Evolutionary conservation across 2,888 invertebrate genomes (phyloP), one percentile per base, ranked within the genome.

Genomic region (Lasioglossum marginatum): DNA sequence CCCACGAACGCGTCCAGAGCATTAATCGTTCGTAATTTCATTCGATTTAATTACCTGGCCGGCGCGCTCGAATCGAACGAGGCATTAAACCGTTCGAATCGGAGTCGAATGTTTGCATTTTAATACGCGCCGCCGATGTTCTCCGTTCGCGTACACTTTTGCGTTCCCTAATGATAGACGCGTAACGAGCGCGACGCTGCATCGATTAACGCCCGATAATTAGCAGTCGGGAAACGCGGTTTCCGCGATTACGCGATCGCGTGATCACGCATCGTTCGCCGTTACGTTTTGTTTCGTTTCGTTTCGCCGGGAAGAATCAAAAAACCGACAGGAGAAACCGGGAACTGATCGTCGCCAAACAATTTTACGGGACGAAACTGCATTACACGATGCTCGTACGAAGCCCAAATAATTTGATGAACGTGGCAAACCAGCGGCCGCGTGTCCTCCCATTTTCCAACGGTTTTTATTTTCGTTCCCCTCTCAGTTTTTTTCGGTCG

Each of bases 21-120:
- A 92, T 93, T 92, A 92, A 93, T 92, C 93, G 92, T 92, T 91
- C 90, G 92, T 94, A 94, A 94, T 94, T 94, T 93, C 92, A 92
- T 94, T 94, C 92, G 92, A 94, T 93, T 94, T 93, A 93, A 94
- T 94, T 93, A 92, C 92, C 92, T 85, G 91, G 90, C 90, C 87
- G 89, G 86, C 89, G 92, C 89, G 88, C 89, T 87, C 91, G 91
- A 91, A 91, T 87, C 92, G 90, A 92, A 90, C 89, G 91, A 90
- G 87, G 90, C 91, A 92, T 92, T 91, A 91, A 89, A 91, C 91
- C 88, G 90, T 90, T 91, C 89, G 84, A 87, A 88, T 88, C 86
- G 87, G 77, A 89, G 88, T 87, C 89, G 90, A 91, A 92, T 93
- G 93, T 93, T 94, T 94, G 94, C 92, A 93, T 93, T 94, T 94